Base-by-base conservation (phyloP, 2,113 vertebrate genomes). In the Calonectris borealis region DNA sequence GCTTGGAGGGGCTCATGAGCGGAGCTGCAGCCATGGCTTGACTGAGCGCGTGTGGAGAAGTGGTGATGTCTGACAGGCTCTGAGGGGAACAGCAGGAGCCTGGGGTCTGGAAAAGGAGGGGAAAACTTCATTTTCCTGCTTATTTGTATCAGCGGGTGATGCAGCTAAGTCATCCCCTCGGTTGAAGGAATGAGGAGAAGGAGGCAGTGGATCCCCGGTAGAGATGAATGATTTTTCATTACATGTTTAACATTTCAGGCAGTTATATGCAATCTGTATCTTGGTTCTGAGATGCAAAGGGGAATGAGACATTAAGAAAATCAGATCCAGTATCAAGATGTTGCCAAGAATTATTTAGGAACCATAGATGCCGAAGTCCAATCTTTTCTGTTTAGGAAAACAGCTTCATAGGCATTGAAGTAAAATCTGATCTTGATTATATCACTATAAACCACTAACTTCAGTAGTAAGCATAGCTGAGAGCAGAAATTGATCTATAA, bases 41-140 rank as follows among this genome's bases (percentile, higher is more conserved):
- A 13, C 42, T 2, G 1, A 60, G 75, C 4, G 5, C 2, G 0
- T 16, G 0, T 1, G 0, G 36, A 52, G 25, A 66, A 25, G 12
- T 66, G 32, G 18, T 38, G 38, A 34, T 46, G 55, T 46, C 42
- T 58, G 31, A 3, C 29, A 48, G 64, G 29, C 9, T 88, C 46
- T 58, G 22, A 2, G 6, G 20, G 18, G 46, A 91, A 11, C 12
- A 83, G 68, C 16, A 5, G 3, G 14, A 81, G 5, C 29, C 51
- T 31, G 15, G 7, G 9, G 5, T 29, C 29, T 88, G 32, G n/a
- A 57, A 76, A 91, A 76, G 16, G 16, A 48, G 9, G n/a, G 16
- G 36, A 24, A 62, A 60, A 34, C 11, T 31, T 72, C 4, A 0
- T 18, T 80, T 76, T 57, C n/a, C n/a, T 83, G 26, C 29, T 66